A percentile compares a stretch with the other conserved stretches of the same genome.
Conservation (phyloP, 2,888 invertebrate genomes). For the Tuta absoluta region DNA sequence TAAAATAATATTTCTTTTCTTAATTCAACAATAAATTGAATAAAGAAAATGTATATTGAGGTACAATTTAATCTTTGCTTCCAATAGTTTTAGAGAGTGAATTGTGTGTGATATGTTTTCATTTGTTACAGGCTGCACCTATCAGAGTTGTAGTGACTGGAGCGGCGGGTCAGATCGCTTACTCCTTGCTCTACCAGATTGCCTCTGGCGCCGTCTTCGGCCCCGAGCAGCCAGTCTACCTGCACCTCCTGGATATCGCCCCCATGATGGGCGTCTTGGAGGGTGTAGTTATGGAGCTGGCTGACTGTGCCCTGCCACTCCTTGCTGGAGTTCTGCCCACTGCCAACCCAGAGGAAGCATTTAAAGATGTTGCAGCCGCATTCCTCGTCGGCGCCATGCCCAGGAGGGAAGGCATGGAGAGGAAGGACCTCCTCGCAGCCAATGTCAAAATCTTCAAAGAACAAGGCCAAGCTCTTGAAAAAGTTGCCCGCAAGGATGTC, state of each 20-base stretch:
- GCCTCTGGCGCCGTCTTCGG: constrained; percentile 98
- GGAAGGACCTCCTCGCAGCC: constrained; percentile 97
- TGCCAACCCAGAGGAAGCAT: constrained; percentile 93
- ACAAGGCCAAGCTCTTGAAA: constrained; percentile 96
- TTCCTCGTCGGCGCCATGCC: constrained; percentile 99
- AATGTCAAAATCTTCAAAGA: constrained; percentile 99
- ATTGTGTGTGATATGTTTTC: constrained; percentile 22
- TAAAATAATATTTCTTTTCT: neutral
- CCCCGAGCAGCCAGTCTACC: constrained; percentile 89
- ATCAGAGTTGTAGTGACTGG: constrained; percentile 98
- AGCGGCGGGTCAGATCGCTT: constrained; percentile 99
- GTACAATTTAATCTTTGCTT: neutral
- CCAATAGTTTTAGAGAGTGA: constrained; percentile 17
- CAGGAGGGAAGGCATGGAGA: constrained; percentile 97
- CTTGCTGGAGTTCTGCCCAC: constrained; percentile 92
- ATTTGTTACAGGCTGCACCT: constrained; percentile 85
- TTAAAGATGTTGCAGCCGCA: constrained; percentile 97
- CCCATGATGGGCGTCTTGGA: constrained; percentile 98
- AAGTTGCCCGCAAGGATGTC: constrained; percentile 93
- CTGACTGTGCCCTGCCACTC: constrained; percentile 96
- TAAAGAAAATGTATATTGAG: constrained; percentile 1
- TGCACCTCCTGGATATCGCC: constrained; percentile 96
- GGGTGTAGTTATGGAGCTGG: constrained; percentile 98
- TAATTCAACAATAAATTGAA: neutral
- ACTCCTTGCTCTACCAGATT: constrained; percentile 96